These are phyloP conservation scores for Megalops atlanticus DNA, from an alignment of 2,113 vertebrate species.

Conservation along the genomic window DNA sequence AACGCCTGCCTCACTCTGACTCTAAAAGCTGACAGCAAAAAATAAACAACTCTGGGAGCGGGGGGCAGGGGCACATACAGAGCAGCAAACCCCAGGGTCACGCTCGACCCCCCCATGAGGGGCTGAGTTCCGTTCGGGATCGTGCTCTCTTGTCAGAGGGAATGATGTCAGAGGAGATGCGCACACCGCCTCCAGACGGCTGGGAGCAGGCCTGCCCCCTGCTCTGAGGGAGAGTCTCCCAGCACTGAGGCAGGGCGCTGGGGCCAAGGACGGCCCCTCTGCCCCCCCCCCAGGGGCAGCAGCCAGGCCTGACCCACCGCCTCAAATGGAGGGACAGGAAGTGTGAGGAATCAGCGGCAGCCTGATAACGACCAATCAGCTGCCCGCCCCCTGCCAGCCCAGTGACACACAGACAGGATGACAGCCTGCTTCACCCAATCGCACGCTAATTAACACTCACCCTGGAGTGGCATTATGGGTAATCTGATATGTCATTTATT, in stretches of 20 bases:
- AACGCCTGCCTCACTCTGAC: not conserved
- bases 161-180: not conserved
- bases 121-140: not conserved
- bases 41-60: not conserved
- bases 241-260: not conserved
- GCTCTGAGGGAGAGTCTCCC: not conserved
- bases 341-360: not conserved
- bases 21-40: not conserved
- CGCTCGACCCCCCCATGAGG: not conserved
- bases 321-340: too few species aligned
- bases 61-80: too few species aligned
- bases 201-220: not conserved
- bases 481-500: not conserved
- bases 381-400: not conserved
- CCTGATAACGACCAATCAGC: not conserved
- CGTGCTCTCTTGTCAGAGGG: not conserved
- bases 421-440: not conserved
- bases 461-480: not conserved
- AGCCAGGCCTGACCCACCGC: constrained; percentile 6
- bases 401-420: not conserved
- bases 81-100: not conserved
- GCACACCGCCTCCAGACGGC: not conserved
- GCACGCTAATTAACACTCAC: constrained; percentile 10
- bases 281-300: not conserved
- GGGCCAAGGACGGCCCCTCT: too few species aligned